Conservation (phyloP, 1,140 invertebrate genomes). For the Rhagoletis pomonella region DNA sequence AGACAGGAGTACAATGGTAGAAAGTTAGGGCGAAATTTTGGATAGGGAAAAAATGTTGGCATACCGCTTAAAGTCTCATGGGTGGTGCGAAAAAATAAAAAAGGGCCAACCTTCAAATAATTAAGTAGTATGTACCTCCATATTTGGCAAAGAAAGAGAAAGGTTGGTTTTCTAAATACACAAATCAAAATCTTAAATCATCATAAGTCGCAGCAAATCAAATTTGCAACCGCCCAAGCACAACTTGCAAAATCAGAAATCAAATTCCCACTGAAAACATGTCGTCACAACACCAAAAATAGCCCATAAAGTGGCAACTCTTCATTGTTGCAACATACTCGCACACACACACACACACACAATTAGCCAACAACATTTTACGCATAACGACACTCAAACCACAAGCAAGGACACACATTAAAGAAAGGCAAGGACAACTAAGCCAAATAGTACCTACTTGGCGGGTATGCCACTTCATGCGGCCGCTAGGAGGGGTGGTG, state of each 20-base stretch:
- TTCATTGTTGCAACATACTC: constrained; percentile 20
- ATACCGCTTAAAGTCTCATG: too few species aligned
- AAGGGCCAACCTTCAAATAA: too few species aligned
- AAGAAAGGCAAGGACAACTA: not conserved
- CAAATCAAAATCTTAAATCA: not conserved
- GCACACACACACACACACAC: constrained; percentile 44
- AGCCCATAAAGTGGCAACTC: constrained; percentile 29
- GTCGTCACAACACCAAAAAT: constrained; percentile 50
- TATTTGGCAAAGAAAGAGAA: too few species aligned
- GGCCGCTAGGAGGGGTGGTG: not conserved
- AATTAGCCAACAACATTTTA: constrained; percentile 27
- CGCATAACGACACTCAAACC: constrained; percentile 21
- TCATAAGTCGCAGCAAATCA: not conserved
- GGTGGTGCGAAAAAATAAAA: too few species aligned
- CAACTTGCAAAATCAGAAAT: constrained; percentile 22
- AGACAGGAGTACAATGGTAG: too few species aligned
- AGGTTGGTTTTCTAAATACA: too few species aligned
- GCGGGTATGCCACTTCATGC: not conserved
- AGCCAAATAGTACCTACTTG: not conserved
- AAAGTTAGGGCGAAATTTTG: too few species aligned
- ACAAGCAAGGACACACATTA: constrained; percentile 24
- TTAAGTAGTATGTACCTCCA: too few species aligned
- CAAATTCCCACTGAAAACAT: constrained; percentile 39
- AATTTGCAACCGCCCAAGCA: not conserved
- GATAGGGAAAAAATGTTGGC: too few species aligned